Percentiles rank a stretch among this genome's conserved stretches.
Evolutionary conservation across 1,140 invertebrate genomes (phyloP).

Genomic region (Meloidogyne floridensis): DNA sequence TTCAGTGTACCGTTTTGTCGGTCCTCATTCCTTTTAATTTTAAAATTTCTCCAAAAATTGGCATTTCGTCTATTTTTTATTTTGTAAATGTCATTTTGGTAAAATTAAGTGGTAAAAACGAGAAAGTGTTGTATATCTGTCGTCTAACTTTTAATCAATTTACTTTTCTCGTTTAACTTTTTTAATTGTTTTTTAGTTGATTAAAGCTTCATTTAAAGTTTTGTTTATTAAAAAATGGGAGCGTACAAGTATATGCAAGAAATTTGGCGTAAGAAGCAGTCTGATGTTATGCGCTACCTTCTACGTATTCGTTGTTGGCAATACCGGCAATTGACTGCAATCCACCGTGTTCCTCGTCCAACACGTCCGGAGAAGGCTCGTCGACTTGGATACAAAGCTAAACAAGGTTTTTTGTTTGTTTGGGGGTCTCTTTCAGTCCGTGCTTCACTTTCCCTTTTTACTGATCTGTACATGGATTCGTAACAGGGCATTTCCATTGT

Average conservation of each 20-base stretch:
- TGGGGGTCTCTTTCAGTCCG: no score
- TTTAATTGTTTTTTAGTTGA: neutral
- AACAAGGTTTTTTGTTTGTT: constrained; percentile 78
- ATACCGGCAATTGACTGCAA: constrained; percentile 89
- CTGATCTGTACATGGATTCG: no score
- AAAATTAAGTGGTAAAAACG: no score
- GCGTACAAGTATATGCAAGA: constrained; percentile 99
- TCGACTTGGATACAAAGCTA: constrained; percentile 91
- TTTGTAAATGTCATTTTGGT: no score
- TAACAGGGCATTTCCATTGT: no score
- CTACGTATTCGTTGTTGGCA: constrained; percentile 95
- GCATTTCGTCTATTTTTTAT: no score
- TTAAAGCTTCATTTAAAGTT: neutral
- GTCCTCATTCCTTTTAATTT: no score
- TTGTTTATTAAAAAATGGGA: constrained; percentile 77
- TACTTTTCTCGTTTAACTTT: neutral
- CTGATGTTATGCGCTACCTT: constrained; percentile 90
- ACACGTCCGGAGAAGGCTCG: constrained; percentile 98
- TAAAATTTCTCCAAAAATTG: no score
- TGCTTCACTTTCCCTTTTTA: no score
- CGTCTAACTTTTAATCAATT: neutral
- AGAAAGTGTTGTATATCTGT: no score
- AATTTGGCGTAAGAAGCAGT: constrained; percentile 97
- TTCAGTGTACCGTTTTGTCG: no score
- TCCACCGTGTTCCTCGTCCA: constrained; percentile 89